These are phyloP conservation scores for Erynnis tages DNA, from an alignment of 2,888 invertebrate genomes.

Conservation along the genomic window DNA sequence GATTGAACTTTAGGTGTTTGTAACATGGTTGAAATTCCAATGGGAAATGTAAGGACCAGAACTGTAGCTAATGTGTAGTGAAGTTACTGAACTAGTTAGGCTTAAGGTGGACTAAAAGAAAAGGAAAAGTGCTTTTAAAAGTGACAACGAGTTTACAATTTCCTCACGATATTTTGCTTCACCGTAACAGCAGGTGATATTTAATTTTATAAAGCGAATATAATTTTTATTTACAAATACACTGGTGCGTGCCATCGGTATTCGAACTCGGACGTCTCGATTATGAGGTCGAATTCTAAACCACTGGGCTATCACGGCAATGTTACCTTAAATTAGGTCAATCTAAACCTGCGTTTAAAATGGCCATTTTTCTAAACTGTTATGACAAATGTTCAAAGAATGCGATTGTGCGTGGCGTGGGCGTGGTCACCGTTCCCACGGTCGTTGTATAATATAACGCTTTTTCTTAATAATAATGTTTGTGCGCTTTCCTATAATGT, in stretches of 20 bases:
- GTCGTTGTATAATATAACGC: constrained; percentile 37
- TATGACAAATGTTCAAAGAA: constrained; percentile 40
- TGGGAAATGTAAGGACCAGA: neutral
- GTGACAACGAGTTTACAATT: neutral
- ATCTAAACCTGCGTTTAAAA: neutral
- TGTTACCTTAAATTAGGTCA: too few relatives aligned
- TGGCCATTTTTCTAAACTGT: neutral
- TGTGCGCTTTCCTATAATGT: constrained; percentile 24
- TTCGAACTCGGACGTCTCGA: too few relatives aligned
- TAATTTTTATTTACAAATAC: too few relatives aligned
- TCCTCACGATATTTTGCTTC: too few relatives aligned
- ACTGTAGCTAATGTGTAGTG: neutral
- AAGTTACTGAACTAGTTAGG: too few relatives aligned
- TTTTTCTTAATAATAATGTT: constrained; percentile 29
- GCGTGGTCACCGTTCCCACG: constrained; percentile 38
- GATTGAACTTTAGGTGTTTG: neutral
- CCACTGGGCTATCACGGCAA: too few relatives aligned
- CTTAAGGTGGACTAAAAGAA: neutral
- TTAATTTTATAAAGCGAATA: too few relatives aligned
- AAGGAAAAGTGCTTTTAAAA: neutral
- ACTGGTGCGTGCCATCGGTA: too few relatives aligned
- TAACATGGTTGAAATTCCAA: neutral
- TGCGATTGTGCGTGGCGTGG: constrained; percentile 36
- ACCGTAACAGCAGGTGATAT: too few relatives aligned
- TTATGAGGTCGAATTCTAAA: too few relatives aligned